Evolutionary conservation across 1,140 invertebrate genomes (phyloP).

Genomic region (Micrasema longulum): DNA sequence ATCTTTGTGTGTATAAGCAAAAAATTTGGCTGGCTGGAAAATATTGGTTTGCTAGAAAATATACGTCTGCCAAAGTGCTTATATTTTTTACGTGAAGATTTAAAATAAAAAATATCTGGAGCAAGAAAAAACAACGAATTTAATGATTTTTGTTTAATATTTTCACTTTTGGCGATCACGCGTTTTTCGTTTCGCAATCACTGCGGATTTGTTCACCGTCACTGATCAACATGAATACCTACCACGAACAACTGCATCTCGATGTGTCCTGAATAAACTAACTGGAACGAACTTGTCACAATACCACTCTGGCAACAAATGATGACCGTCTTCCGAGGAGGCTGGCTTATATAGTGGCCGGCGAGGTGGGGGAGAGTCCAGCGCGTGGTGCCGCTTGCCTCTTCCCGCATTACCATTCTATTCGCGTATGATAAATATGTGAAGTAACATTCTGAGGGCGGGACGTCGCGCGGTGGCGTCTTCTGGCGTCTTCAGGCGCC

Average conservation of each 20-base stretch:
- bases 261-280: slow-evolving; percentile 29
- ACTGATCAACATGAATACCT: slow-evolving; percentile 33
- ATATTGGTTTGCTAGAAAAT: too few species aligned
- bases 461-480: slow-evolving; percentile 10
- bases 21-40: too few species aligned
- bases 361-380: slow-evolving; percentile 25
- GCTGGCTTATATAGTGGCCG: slow-evolving; percentile 46
- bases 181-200: neutral
- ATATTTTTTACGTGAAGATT: too few species aligned
- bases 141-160: too few species aligned
- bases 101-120: too few species aligned
- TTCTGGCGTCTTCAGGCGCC: neutral
- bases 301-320: slow-evolving; percentile 45
- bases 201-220: slow-evolving; percentile 16
- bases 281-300: slow-evolving; percentile 42
- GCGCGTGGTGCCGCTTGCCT: slow-evolving; percentile 40
- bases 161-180: slow-evolving; percentile 7
- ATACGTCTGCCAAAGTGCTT: too few species aligned
- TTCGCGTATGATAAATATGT: slow-evolving; percentile 40
- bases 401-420: slow-evolving; percentile 49
- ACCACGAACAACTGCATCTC: slow-evolving; percentile 52
- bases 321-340: slow-evolving; percentile 41
- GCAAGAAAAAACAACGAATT: too few species aligned
- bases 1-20: too few species aligned
- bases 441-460: slow-evolving; percentile 23